Evolutionary conservation across 2,113 vertebrate species (phyloP).

Genomic region (Verasper variegatus): DNA sequence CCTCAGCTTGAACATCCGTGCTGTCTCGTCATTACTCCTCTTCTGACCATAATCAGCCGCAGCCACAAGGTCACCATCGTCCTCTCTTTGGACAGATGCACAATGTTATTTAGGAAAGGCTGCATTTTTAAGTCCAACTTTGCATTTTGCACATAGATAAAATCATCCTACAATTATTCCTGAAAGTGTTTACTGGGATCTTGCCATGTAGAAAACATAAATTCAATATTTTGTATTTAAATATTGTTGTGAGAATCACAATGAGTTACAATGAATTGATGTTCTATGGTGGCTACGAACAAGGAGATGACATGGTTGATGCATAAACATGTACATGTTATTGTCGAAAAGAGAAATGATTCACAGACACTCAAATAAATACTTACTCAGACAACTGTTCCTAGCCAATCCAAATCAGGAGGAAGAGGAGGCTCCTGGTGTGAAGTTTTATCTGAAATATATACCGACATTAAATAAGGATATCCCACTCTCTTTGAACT

Average conservation of each 20-base stretch:
- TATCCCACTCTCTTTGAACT: background rate
- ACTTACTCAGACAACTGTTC: constrained; percentile 67
- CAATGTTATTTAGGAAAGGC: constrained; percentile 30
- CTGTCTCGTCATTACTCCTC: constrained; percentile 57
- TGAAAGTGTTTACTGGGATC: background rate
- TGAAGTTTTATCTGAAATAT: constrained; percentile 44
- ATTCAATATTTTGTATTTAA: constrained; percentile 3
- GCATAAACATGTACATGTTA: background rate
- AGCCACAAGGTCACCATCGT: background rate
- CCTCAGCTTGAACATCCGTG: constrained; percentile 69
- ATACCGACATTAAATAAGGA: background rate
- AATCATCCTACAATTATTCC: background rate
- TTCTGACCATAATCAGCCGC: background rate
- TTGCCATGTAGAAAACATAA: background rate
- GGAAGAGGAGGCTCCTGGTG: constrained; percentile 22
- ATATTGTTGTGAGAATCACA: background rate
- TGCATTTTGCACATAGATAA: constrained; percentile 2
- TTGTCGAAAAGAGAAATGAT: background rate
- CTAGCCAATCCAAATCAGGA: constrained; percentile 69
- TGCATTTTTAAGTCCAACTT: constrained; percentile 6
- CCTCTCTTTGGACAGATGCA: constrained; percentile 53
- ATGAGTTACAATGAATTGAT: background rate
- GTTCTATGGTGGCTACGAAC: background rate
- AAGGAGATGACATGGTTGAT: background rate
- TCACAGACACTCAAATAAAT: constrained; percentile 1